Evolutionary conservation across 2,113 vertebrate genomes (phyloP).

Genomic region (Datnioides undecimradiatus): DNA sequence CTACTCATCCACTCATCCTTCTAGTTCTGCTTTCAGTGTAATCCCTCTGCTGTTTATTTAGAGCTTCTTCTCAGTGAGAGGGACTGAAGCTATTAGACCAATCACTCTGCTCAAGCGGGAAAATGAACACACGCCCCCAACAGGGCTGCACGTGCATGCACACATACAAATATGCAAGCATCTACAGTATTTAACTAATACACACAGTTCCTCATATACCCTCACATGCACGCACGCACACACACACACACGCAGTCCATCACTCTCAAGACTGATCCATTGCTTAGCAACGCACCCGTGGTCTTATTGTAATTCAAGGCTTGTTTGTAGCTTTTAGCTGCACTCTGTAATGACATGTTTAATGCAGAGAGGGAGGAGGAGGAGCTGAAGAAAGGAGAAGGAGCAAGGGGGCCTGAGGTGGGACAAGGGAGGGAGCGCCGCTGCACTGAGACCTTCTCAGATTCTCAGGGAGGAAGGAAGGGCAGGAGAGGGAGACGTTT

Average conservation of each 20-base stretch:
- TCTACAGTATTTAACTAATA: conserved; percentile 59
- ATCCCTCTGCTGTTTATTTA: conserved; percentile 53
- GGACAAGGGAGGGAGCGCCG: conserved; percentile 60
- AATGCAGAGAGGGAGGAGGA: conserved; percentile 72
- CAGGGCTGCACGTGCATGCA: not conserved
- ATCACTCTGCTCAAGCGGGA: conserved; percentile 56
- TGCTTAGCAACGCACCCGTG: conserved; percentile 86
- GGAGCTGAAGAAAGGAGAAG: conserved; percentile 49
- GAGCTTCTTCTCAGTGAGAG: conserved; percentile 13
- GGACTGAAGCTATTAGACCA: conserved; percentile 53
- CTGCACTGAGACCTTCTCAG: conserved; percentile 46
- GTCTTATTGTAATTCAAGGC: conserved; percentile 89
- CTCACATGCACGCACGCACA: not conserved
- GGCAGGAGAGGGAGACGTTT: conserved; percentile 35
- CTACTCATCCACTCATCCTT: conserved; percentile 21
- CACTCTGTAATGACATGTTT: conserved; percentile 89
- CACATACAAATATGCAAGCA: conserved; percentile 21
- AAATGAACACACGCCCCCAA: conserved; percentile 39
- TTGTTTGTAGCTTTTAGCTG: conserved; percentile 91
- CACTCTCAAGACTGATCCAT: conserved; percentile 82
- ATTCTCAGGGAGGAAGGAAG: conserved; percentile 44
- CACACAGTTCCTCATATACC: conserved; percentile 24
- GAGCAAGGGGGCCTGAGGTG: conserved; percentile 58
- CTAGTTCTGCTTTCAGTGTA: conserved; percentile 33
- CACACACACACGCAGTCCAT: conserved; percentile 27